Percentiles rank a stretch among this genome's conserved stretches.
phyloP scores from a whole-genome alignment of 1,140 invertebrate species.

The Drosophila funebris region DNA sequence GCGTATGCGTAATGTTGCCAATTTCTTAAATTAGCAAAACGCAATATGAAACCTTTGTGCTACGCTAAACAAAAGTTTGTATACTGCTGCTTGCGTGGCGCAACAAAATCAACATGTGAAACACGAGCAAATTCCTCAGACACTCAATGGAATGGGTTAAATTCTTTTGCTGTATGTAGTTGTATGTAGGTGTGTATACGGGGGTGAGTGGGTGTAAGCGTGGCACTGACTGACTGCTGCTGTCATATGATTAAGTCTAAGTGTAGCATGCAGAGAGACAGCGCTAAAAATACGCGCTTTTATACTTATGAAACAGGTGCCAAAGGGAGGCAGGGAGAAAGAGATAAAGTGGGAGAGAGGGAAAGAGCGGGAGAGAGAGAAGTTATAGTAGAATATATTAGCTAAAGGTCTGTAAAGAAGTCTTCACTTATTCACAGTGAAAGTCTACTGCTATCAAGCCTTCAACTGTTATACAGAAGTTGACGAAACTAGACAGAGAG shows the following conservation, averaged over 20 bases:
- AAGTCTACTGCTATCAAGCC: not conserved
- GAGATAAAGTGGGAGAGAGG: not conserved
- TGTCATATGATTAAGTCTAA: constrained; percentile 77
- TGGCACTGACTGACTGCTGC: constrained; percentile 71
- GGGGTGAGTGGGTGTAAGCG: constrained; percentile 15
- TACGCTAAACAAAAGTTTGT: no score
- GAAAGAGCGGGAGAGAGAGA: not conserved
- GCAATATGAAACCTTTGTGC: constrained; percentile 26
- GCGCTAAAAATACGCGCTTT: constrained; percentile 63
- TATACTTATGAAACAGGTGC: not conserved
- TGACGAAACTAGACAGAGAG: no score
- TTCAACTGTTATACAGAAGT: no score
- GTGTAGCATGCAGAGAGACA: constrained; percentile 23
- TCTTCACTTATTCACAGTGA: no score
- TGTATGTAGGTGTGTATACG: not conserved
- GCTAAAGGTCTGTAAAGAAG: no score
- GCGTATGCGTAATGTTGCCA: constrained; percentile 43
- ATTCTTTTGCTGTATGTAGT: not conserved
- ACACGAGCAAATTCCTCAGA: constrained; percentile 19
- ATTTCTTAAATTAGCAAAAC: constrained; percentile 64
- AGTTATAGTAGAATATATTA: no score
- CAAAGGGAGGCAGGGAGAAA: not conserved
- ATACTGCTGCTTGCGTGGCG: no score
- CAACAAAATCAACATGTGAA: constrained; percentile 44
- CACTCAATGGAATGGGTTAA: not conserved